phyloP scores from a whole-genome alignment of 2,888 invertebrate species.

The Isotomurus palustris region DNA sequence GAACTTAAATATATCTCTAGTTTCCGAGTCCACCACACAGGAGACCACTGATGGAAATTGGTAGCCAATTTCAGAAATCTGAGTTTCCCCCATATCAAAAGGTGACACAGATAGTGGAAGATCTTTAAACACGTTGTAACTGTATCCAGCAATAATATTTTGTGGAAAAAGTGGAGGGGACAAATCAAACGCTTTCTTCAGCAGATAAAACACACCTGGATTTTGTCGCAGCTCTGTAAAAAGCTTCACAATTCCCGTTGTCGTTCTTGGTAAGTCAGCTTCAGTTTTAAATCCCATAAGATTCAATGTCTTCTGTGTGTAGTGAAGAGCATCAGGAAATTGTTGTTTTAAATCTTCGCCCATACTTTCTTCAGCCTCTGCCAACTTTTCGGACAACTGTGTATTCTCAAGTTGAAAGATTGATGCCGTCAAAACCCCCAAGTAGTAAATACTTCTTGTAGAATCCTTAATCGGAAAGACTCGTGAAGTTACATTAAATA shows the following conservation, averaged over 20 bases:
- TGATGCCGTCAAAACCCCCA: background rate
- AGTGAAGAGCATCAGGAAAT: background rate
- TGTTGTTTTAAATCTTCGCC: background rate
- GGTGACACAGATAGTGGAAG: constrained; percentile 3
- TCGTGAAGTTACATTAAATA: background rate
- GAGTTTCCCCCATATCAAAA: constrained; percentile 6
- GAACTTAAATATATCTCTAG: constrained; percentile 3
- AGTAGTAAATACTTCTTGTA: background rate
- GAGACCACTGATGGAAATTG: constrained; percentile 12
- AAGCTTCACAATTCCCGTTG: constrained; percentile 8
- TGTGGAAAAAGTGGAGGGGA: constrained; percentile 11
- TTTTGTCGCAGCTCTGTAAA: constrained; percentile 12
- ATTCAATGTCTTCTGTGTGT: constrained; percentile 1
- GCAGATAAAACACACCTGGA: constrained; percentile 9
- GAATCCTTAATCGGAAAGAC: background rate
- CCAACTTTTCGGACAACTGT: background rate
- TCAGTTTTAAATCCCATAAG: constrained; percentile 2
- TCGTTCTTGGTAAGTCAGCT: constrained; percentile 21
- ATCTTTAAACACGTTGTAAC: constrained; percentile 30
- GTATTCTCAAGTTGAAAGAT: background rate
- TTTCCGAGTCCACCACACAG: background rate
- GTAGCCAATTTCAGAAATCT: constrained; percentile 27
- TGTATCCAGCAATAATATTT: constrained; percentile 15
- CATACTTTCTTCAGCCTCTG: background rate
- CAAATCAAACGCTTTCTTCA: constrained; percentile 17